These are phyloP conservation scores for Cantharis rufa DNA, from an alignment of 2,888 invertebrate species.

Conservation along the genomic window DNA sequence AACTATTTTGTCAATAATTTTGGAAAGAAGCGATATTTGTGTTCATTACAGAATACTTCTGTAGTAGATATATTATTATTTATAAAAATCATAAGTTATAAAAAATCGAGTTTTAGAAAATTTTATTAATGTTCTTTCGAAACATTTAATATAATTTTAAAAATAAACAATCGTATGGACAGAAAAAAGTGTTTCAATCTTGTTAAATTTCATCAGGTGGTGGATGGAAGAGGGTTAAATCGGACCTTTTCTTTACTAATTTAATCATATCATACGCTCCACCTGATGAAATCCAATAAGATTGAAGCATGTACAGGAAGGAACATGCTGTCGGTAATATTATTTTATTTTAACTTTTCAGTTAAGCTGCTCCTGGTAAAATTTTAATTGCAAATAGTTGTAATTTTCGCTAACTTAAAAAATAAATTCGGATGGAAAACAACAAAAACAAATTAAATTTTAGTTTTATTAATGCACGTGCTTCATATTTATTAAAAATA, in stretches of 20 bases:
- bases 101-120: too few species aligned
- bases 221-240: neutral
- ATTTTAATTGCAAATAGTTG: neutral
- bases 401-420: neutral
- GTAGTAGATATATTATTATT: too few species aligned
- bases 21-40: too few species aligned
- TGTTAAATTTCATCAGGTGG: neutral
- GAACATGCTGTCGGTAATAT: neutral
- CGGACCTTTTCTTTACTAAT: neutral
- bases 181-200: neutral
- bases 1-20: neutral
- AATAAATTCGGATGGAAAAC: neutral
- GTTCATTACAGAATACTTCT: too few species aligned
- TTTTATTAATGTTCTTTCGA: too few species aligned
- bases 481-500: neutral
- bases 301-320: neutral
- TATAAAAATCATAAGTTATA: too few species aligned
- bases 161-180: too few species aligned
- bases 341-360: neutral
- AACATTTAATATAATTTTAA: too few species aligned
- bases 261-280: neutral
- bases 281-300: neutral
- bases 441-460: neutral
- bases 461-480: neutral
- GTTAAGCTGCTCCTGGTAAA: neutral